A percentile compares a stretch with the other conserved stretches of the same genome.
Conservation (phyloP, 2,113 vertebrate species). For the Xiphorhynchus elegans region DNA sequence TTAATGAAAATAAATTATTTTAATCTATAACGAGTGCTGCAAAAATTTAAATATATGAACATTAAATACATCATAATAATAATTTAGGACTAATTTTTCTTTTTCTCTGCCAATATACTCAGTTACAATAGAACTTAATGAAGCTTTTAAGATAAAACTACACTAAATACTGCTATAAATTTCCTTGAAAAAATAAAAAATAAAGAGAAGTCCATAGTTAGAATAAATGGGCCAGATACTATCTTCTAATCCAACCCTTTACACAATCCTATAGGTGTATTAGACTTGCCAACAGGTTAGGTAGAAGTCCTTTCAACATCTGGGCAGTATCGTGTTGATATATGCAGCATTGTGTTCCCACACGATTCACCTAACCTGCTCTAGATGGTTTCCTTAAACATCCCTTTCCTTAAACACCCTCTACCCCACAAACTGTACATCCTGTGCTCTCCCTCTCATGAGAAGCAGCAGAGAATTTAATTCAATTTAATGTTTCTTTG, state of each 20-base stretch:
- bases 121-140: not conserved
- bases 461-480: not conserved
- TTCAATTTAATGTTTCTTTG: not conserved
- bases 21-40: not conserved
- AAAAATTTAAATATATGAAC: not conserved
- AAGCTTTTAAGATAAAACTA: not conserved
- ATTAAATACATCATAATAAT: not conserved
- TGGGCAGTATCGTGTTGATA: rapidly evolving
- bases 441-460: not conserved
- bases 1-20: not conserved
- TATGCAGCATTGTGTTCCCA: not conserved
- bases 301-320: not conserved
- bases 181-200: not conserved
- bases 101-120: not conserved
- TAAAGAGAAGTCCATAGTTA: not conserved
- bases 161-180: not conserved
- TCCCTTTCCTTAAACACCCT: not conserved
- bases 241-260: not conserved
- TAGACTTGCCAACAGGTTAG: not conserved
- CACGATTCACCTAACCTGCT: not conserved
- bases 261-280: not conserved
- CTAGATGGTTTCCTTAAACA: not conserved
- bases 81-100: not conserved
- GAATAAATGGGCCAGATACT: not conserved
- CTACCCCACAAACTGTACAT: rapidly evolving